Conservation (phyloP, 2,888 invertebrate genomes). For the Polydesmus complanatus region DNA sequence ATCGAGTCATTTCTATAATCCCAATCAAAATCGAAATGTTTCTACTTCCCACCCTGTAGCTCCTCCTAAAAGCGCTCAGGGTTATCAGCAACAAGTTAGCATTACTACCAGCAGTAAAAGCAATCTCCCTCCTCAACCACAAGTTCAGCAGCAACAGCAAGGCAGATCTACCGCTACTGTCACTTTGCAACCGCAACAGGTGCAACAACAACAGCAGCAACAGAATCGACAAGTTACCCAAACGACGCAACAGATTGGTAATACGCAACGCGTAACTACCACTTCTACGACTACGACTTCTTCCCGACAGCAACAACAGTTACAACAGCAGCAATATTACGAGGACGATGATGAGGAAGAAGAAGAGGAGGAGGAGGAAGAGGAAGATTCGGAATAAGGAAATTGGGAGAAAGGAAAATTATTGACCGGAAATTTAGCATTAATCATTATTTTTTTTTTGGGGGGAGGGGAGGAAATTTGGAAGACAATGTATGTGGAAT, state of each 20-base stretch:
- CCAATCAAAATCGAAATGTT: background rate
- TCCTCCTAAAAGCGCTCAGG: background rate
- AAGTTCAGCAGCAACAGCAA: conserved; percentile 1
- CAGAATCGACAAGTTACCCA: conserved; percentile 5
- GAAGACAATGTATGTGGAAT: too few relatives aligned
- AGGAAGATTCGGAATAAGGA: conserved; percentile 13
- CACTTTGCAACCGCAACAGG: background rate
- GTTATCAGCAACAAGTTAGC: conserved; percentile 4
- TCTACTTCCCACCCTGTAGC: background rate
- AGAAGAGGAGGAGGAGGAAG: conserved; percentile 17
- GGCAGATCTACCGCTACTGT: background rate
- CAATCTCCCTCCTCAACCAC: background rate
- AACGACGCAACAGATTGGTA: background rate
- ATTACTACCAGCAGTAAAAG: background rate
- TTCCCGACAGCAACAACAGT: conserved; percentile 6
- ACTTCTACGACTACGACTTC: conserved; percentile 9
- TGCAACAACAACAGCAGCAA: background rate
- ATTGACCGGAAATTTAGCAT: too few relatives aligned
- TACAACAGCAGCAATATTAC: conserved; percentile 1
- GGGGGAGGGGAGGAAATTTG: too few relatives aligned
- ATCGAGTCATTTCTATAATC: background rate
- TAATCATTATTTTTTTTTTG: too few relatives aligned
- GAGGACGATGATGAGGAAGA: conserved; percentile 16
- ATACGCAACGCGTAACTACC: too few relatives aligned
- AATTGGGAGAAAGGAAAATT: too few relatives aligned